Base-by-base conservation (phyloP, 2,888 invertebrate species). In the Synanthedon myopaeformis region DNA sequence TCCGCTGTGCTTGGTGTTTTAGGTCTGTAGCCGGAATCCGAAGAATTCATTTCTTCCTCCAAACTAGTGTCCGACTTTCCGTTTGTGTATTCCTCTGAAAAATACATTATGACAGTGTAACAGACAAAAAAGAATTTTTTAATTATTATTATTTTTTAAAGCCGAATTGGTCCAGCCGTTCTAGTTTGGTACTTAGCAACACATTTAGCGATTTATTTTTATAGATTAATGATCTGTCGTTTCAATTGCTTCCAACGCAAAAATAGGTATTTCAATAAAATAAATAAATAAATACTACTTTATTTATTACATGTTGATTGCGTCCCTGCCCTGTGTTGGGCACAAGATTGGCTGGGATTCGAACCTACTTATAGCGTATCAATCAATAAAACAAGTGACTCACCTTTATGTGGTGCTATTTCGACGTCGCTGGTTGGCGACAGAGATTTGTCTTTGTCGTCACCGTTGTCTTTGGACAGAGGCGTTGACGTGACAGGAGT, bases 1-100 rank as follows among this genome's bases (percentile, higher is more conserved):
- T 95, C 94, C 0, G 94, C 93, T 0, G 94, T 94, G 64, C 93
- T 92, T 0, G 94, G 92, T 0, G 94, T 93, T 74, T 93, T 93
- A 0, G 92, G 91, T 52, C 91, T 86, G 66, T 92, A 92, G 11
- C 91, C 92, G 0, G 91, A 91, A 58, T 91, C 91, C 0, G 90
- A 90, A 0, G 90, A 90, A 59, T 89, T 90, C 48, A 90, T 89
- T 52, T 90, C 91, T 57, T 91, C 91, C 57, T 91, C 91, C 51
- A 90, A 61, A 19, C 90, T 90, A 10, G 90, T 90, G 60, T 91
- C 91, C 0, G 90, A 90, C 60, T 91, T 91, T 2, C 90, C 90
- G 61, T 90, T 91, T 41, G 89, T 89, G 59, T 85, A 86, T 17
- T 84, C 85, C 56, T 85, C 85, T 82, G 58, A 23, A 51, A 45